Conservation (phyloP, 35 echinoderm and acorn worm genomes). For the Amphiura filiformis region DNA sequence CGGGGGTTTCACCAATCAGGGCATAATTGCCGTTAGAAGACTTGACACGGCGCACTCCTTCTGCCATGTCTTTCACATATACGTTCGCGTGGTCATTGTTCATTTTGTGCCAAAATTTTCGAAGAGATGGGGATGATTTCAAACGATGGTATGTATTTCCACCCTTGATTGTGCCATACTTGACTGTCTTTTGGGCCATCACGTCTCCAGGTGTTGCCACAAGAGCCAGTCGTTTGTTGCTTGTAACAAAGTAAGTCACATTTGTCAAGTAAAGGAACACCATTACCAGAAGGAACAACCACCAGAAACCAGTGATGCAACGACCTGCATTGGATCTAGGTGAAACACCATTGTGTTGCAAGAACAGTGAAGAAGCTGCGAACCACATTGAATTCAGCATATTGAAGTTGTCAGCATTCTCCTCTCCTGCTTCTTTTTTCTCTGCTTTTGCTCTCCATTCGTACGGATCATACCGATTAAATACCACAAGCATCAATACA, state of each 20-base stretch:
- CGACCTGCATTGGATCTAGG: conserved; percentile 30
- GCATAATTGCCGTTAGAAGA: conserved; percentile 48
- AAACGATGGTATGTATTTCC: background rate
- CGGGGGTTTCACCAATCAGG: conserved; percentile 49
- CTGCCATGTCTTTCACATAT: conserved; percentile 31
- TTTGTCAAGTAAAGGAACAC: conserved; percentile 54
- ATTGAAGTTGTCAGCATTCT: conserved; percentile 48
- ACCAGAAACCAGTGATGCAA: conserved; percentile 51
- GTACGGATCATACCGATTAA: conserved; percentile 58
- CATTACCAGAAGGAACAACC: conserved; percentile 58
- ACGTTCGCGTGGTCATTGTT: background rate
- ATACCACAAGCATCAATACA: conserved; percentile 23
- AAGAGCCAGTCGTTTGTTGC: background rate
- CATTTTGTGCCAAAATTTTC: conserved; percentile 30
- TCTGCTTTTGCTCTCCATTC: conserved; percentile 53
- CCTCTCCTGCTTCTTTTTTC: conserved; percentile 20
- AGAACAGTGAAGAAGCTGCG: conserved; percentile 23
- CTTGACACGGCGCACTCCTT: conserved; percentile 33
- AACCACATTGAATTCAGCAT: conserved; percentile 61
- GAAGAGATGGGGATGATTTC: background rate
- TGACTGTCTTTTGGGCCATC: background rate
- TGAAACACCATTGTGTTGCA: conserved; percentile 21
- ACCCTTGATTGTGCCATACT: background rate
- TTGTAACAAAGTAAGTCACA: conserved; percentile 11
- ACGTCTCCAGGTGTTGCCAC: background rate